Conservation (phyloP, 2,888 invertebrate species). For the Timema podura region DNA sequence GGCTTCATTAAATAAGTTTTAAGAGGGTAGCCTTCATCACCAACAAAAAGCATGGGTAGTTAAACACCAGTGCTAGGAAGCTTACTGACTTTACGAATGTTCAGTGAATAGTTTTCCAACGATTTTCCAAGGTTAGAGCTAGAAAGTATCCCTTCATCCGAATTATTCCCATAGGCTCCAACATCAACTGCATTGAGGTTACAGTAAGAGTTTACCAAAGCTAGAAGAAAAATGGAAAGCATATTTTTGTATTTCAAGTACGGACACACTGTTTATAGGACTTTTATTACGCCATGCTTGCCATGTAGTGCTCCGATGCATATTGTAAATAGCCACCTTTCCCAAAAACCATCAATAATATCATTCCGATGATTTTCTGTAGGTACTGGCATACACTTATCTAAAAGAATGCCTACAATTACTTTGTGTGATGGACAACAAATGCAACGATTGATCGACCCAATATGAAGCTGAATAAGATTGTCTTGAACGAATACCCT, state of each 20-base stretch:
- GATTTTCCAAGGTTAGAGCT: conserved; percentile 8
- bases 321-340: not conserved
- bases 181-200: conserved; percentile 13
- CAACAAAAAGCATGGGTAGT: conserved; percentile 12
- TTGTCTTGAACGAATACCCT: not conserved
- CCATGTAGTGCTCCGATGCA: not conserved
- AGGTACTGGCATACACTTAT: not conserved
- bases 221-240: not conserved
- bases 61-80: not conserved
- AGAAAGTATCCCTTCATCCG: not conserved
- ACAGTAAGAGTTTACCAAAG: conserved; percentile 1
- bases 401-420: conserved; percentile 1
- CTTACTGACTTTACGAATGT: not conserved
- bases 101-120: not conserved
- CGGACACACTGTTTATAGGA: not conserved
- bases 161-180: not conserved
- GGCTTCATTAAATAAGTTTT: conserved; percentile 4
- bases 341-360: conserved; percentile 4
- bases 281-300: not conserved
- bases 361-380: not conserved
- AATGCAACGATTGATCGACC: conserved; percentile 9
- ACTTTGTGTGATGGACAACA: not conserved
- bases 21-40: not conserved
- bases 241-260: conserved; percentile 4
- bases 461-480: conserved; percentile 12